Base-by-base conservation (phyloP, 2,797 vertebrate species). In the Gallirallus australis region DNA sequence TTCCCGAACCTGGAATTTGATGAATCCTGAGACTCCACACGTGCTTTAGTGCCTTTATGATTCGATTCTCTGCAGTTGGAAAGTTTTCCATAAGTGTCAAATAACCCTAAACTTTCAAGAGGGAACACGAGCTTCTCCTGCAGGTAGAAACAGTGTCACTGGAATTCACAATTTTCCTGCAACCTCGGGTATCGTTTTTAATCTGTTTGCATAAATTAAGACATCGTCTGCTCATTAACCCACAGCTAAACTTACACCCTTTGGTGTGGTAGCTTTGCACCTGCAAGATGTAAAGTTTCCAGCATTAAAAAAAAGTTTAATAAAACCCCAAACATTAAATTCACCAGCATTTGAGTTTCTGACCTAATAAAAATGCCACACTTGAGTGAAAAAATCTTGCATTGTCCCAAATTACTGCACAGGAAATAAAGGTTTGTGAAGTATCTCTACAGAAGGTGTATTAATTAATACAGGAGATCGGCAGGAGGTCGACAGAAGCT, bases 331-430 rank as follows among this genome's bases (percentile, higher is more conserved):
- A 86, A 72, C 65, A 63, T 68, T 83, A 28, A 86, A 84, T 86
- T 91, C 33, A 70, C 27, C 53, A 64, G 9, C 52, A 12, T 63
- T 23, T 70, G 78, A 54, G 8, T 89, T 85, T 91, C 60, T 93
- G 83, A 93, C 86, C 78, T 89, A 89, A 72, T 89, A 94, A 71
- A 57, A 65, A 65, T 63, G 47, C 14, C 79, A 35, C 56, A 35
- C 37, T 63, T 15, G 27, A 68, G 31, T 60, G 42, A 56, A 93
- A 91, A 94, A 66, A 72, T 25, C 48, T 80, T 71, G 6, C 0
- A 0, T 68, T 89, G 27, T 66, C 65, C 12, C 15, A 70, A 91
- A 68, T 64, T 66, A n/a, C 71, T 61, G 50, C 79, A 53, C 40
- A 42, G 47, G 60, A 80, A 64, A 48, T 66, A 61, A 56, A 63